Percentiles rank a stretch among this genome's conserved stretches.
Conservation (phyloP, 2,888 invertebrate species). For the Hydraecia micacea region DNA sequence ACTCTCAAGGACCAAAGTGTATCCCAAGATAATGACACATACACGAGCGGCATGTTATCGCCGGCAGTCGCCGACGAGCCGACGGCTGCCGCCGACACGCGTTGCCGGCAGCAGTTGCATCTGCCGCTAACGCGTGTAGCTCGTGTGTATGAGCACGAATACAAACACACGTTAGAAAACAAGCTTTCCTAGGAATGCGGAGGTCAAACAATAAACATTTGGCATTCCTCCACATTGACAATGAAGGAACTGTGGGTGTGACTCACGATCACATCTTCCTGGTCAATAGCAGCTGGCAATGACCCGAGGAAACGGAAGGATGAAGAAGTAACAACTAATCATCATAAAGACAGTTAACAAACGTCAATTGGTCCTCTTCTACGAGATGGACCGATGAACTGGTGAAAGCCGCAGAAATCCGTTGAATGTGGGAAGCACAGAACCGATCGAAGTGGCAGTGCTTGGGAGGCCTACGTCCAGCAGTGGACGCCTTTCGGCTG, state of each 20-base stretch:
- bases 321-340: background rate
- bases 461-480: background rate
- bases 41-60: too few relatives aligned
- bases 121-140: too few relatives aligned
- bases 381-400: background rate
- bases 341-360: background rate
- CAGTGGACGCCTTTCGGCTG: background rate
- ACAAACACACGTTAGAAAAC: background rate
- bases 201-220: conserved; percentile 21
- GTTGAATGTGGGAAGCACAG: background rate
- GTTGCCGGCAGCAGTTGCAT: too few relatives aligned
- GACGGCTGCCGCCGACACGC: too few relatives aligned
- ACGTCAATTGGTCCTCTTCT: background rate
- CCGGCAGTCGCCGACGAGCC: too few relatives aligned
- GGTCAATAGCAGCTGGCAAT: conserved; percentile 17
- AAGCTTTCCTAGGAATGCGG: background rate
- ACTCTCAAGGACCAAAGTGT: background rate
- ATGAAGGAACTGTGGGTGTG: background rate
- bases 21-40: background rate
- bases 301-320: conserved; percentile 28
- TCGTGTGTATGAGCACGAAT: background rate
- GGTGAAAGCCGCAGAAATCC: background rate
- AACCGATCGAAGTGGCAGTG: background rate
- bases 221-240: conserved; percentile 33
- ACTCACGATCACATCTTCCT: conserved; percentile 16